A percentile compares a stretch with the other conserved stretches of the same genome.
These are phyloP conservation scores for Alauda arvensis DNA, from an alignment of 2,797 vertebrate genomes.

Conservation along the genomic window DNA sequence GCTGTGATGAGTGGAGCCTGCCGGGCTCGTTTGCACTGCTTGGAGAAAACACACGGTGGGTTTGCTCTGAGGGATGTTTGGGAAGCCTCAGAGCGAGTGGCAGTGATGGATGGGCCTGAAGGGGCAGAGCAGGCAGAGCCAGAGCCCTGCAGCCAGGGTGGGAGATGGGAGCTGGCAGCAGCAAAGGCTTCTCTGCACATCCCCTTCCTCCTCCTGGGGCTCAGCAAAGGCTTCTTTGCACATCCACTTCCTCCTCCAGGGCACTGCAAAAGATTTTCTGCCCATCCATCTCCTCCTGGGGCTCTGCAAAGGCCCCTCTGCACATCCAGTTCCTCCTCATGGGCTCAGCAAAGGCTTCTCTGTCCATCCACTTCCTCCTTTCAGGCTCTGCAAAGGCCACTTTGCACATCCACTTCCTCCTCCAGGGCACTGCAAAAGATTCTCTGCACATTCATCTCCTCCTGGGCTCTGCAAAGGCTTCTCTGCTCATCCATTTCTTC, in stretches of 20 bases:
- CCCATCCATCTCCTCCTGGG: too few species aligned
- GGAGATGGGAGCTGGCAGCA: not conserved
- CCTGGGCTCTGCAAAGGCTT: not conserved
- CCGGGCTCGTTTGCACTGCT: not conserved
- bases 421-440: accelerated
- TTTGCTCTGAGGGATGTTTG: not conserved
- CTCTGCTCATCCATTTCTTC: not conserved
- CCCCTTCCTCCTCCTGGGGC: accelerated
- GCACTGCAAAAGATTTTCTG: not conserved
- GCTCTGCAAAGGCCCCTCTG: not conserved
- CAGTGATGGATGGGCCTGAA: not conserved
- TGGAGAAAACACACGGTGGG: not conserved
- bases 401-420: not conserved
- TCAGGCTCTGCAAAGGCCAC: not conserved
- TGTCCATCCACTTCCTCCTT: not conserved
- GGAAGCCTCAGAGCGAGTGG: not conserved
- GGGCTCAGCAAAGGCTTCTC: too few species aligned
- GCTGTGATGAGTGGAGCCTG: not conserved
- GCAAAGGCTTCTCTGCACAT: not conserved
- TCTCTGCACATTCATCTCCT: not conserved
- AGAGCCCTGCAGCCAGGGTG: not conserved
- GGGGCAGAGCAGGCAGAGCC: not conserved
- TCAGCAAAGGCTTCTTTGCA: not conserved
- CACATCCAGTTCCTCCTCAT: not conserved
- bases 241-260: not conserved